Evolutionary conservation across 2,113 vertebrate species (phyloP).

Genomic region (Malurus melanocephalus): DNA sequence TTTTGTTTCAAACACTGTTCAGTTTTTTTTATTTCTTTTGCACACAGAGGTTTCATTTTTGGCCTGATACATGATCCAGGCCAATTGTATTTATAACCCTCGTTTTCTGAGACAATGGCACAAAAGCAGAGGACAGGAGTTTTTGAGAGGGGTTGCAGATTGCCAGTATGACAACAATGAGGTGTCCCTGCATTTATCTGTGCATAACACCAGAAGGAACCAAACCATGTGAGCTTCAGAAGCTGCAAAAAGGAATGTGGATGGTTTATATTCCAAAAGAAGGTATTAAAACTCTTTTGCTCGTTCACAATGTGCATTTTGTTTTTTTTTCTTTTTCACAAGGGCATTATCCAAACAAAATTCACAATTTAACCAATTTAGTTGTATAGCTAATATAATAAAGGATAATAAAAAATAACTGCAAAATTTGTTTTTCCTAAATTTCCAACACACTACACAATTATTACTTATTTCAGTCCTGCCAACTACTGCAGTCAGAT

Average conservation of each 20-base stretch:
- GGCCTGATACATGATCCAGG: neutral
- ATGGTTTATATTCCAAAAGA: neutral
- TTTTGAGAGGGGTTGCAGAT: neutral
- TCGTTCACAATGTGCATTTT: neutral
- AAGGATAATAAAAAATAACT: constrained; percentile 12
- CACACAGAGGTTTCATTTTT: neutral
- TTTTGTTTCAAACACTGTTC: neutral
- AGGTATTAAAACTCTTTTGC: neutral
- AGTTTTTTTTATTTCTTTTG: neutral
- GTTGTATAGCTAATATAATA: neutral
- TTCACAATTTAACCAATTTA: neutral
- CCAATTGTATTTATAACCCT: neutral
- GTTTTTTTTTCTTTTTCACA: neutral
- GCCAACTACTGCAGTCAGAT: neutral
- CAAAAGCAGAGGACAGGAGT: neutral
- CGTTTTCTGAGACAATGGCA: neutral
- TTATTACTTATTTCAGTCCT: neutral
- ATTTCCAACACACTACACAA: neutral
- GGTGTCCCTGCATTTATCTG: neutral
- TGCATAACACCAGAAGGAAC: neutral
- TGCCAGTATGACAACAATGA: neutral
- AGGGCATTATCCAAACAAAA: neutral
- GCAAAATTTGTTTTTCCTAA: neutral
- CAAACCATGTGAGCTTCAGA: neutral
- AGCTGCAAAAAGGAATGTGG: neutral